A percentile compares a stretch with the other conserved stretches of the same genome.
These are phyloP conservation scores for Pasiphila rectangulata DNA, from an alignment of 2,888 invertebrate species.

Conservation along the genomic window DNA sequence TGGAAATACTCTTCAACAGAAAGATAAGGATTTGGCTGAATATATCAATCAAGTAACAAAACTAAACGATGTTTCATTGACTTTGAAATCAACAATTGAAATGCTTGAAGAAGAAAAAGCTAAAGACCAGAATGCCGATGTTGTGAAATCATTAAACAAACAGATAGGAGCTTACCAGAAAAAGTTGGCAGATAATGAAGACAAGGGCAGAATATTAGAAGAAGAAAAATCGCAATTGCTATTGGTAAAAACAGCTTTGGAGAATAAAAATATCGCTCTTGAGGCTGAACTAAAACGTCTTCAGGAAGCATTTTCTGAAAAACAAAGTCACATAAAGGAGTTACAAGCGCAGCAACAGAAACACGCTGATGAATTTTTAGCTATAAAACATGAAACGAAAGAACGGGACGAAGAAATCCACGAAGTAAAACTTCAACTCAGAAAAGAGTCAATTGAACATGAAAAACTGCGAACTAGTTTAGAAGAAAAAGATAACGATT, in stretches of 20 bases:
- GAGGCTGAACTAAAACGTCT: constrained; percentile 64
- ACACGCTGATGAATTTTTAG: constrained; percentile 69
- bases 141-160: constrained; percentile 76
- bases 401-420: constrained; percentile 80
- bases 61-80: constrained; percentile 75
- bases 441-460: constrained; percentile 82
- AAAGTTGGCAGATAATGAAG: constrained; percentile 63
- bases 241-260: constrained; percentile 54
- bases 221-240: constrained; percentile 67
- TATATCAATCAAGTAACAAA: constrained; percentile 79
- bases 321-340: constrained; percentile 68
- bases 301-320: constrained; percentile 67
- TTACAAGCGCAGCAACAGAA: constrained; percentile 71
- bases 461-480: constrained; percentile 83
- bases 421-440: constrained; percentile 73
- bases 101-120: constrained; percentile 72
- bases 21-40: constrained; percentile 71
- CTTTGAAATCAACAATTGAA: constrained; percentile 73
- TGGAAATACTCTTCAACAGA: constrained; percentile 65
- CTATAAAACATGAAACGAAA: constrained; percentile 70
- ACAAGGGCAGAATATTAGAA: constrained; percentile 63
- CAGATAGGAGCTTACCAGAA: constrained; percentile 73
- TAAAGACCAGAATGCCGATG: constrained; percentile 73
- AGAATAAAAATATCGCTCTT: constrained; percentile 53
- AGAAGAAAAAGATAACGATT: constrained; percentile 72